Evolutionary conservation across 2,888 invertebrate species (phyloP).

Genomic region (Ophion ellenae): DNA sequence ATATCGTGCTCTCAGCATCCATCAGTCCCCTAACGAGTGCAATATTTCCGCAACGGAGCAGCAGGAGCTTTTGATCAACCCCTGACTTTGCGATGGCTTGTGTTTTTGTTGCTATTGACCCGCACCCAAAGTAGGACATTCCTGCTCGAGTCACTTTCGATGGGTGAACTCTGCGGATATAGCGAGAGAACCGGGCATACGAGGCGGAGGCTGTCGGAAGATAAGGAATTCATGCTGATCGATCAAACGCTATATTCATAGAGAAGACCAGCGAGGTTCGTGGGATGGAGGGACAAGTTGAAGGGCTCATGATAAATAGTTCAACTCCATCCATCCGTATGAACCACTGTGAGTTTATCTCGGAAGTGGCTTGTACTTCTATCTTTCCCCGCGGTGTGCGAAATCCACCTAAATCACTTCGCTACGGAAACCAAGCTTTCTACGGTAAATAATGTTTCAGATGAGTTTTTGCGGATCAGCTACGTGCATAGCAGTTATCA

Average conservation of each 20-base stretch:
- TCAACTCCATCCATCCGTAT: background rate
- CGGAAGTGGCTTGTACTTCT: conserved; percentile 31
- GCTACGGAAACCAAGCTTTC: conserved; percentile 16
- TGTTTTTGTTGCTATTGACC: background rate
- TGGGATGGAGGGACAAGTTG: conserved; percentile 6
- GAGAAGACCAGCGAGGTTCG: conserved; percentile 6
- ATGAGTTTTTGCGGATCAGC: background rate
- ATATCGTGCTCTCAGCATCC: background rate
- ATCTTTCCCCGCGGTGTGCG: background rate
- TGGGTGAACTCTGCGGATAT: background rate
- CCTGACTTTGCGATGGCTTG: background rate
- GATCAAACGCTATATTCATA: background rate
- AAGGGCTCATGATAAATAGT: conserved; percentile 35
- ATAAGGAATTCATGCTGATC: conserved; percentile 3
- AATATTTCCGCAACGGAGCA: background rate
- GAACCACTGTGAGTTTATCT: conserved; percentile 43
- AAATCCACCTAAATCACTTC: conserved; percentile 26
- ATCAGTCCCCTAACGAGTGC: background rate
- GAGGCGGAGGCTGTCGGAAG: background rate
- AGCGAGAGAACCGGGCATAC: background rate
- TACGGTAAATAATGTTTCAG: conserved; percentile 35
- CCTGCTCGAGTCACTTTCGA: background rate
- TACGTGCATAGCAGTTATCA: background rate
- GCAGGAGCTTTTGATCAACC: background rate
- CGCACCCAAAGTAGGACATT: conserved; percentile 14